A percentile compares a stretch with the other conserved stretches of the same genome.
Evolutionary conservation across 2,888 invertebrate species (phyloP).

Genomic region (Anagyrus pseudococci): DNA sequence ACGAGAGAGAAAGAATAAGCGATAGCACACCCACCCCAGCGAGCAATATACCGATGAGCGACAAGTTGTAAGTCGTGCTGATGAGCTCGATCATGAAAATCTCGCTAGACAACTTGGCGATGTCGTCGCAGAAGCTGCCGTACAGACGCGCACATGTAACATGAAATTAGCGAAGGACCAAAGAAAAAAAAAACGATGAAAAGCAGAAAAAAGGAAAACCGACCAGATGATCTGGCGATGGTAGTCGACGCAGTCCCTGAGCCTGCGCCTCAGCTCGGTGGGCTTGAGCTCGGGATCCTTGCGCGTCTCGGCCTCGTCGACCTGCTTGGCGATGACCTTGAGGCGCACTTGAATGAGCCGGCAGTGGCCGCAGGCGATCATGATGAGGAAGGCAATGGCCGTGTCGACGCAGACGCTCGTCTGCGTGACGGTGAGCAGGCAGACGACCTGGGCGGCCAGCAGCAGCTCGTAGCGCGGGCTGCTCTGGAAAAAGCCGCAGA

Average conservation of each 20-base stretch:
- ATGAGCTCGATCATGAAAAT: conserved; percentile 33
- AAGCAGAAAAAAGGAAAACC: neutral
- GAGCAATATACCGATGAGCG: conserved; percentile 26
- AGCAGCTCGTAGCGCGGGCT: conserved; percentile 26
- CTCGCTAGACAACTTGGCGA: conserved; percentile 20
- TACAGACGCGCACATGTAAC: too few relatives aligned
- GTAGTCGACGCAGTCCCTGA: conserved; percentile 6
- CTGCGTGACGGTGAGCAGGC: conserved; percentile 28
- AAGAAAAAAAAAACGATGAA: neutral
- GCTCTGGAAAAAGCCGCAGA: conserved; percentile 2
- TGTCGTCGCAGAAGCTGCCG: conserved; percentile 26
- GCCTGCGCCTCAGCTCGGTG: neutral
- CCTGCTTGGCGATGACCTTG: neutral
- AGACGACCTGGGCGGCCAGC: conserved; percentile 18
- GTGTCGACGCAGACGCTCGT: conserved; percentile 33
- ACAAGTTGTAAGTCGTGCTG: conserved; percentile 31
- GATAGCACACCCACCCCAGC: conserved; percentile 23
- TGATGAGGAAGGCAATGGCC: conserved; percentile 25
- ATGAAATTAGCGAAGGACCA: too few relatives aligned
- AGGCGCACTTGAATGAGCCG: conserved; percentile 23
- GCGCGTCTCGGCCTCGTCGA: conserved; percentile 4
- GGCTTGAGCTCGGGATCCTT: neutral
- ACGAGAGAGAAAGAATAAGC: too few relatives aligned
- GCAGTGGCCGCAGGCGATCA: conserved; percentile 34
- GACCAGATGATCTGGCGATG: conserved; percentile 18